Evolutionary conservation across 1,140 invertebrate genomes (phyloP), one percentile per base, ranked within the genome.

Genomic region (Panagrolaimus sp.): DNA sequence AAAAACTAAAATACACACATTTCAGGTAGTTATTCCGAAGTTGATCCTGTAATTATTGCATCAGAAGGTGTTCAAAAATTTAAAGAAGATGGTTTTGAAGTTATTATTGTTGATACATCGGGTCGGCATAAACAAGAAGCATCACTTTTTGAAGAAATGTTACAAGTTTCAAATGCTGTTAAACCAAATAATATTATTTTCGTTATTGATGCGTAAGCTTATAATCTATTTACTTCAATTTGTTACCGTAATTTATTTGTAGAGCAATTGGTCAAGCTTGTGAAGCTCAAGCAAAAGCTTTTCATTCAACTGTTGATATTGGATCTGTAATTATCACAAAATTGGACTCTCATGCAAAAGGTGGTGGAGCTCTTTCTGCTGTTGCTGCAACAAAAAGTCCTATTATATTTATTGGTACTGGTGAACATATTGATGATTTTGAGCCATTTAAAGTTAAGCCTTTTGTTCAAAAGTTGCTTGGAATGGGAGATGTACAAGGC

Each of bases 401-500:
- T 15, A 94, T 98, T 15, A 97, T 98, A 77, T 99, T 98, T 82
- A 97, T 99, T 81, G 96, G 96, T 84, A 99, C 96, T 44, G 96
- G 96, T 80, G 96, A 99, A 88, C 96, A 99, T 80, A 99, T 97
- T 81, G 96, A 99, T 86, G 96, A 99, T 84, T 89, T 99, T 84
- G 96, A 99, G 85, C 89, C 92, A 21, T 99, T 99, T 81, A 98
- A 97, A 88, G 96, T 95, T 28, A 97, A 98, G 85, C 96, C 96
- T 32, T 99, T 99, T 84, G 91, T 99, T 66, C 96, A 94, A 82
- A 99, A 99, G 88, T 86, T 99, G 43, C 24, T 46, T 43, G 96
- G 96, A 68, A 98, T 99, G 95, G 96, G 96, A 72, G 96, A 99
- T 84, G 97, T 99, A 77, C 95, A 98, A 85, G 96, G 96, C n/a